Conservation (phyloP, 2,797 vertebrate genomes). For the Centroberyx gerrardi region DNA sequence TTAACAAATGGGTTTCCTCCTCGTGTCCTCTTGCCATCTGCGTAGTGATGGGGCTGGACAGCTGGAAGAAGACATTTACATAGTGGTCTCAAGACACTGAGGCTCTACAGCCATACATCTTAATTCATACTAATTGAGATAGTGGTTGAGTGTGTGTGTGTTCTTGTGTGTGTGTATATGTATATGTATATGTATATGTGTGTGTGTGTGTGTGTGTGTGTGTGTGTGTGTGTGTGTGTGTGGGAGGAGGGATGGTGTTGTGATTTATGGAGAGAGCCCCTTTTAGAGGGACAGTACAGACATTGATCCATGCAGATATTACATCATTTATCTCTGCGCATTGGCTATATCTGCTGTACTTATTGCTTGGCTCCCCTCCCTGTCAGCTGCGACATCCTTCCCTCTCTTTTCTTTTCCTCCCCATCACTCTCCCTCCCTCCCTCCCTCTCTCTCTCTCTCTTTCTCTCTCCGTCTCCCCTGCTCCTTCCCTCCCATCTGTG, state of each 20-base stretch:
- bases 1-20: conserved; percentile 75
- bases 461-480: too few species aligned
- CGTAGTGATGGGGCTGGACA: conserved; percentile 71
- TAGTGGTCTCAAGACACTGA: conserved; percentile 56
- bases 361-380: conserved; percentile 74
- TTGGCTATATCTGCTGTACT: conserved; percentile 70
- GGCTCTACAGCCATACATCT: conserved; percentile 70
- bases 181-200: conserved; percentile 10
- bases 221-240: conserved; percentile 17
- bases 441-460: conserved; percentile 22
- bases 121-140: conserved; percentile 73
- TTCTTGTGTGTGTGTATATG: conserved; percentile 21
- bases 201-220: conserved; percentile 11
- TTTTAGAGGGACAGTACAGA: conserved; percentile 73
- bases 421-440: conserved; percentile 48
- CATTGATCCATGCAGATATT: conserved; percentile 83
- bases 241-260: conserved; percentile 19
- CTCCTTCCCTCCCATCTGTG: conserved; percentile 47
- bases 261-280: conserved; percentile 72
- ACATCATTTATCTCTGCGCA: conserved; percentile 79
- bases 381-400: conserved; percentile 65
- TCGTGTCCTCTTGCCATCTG: conserved; percentile 71
- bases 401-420: conserved; percentile 39
- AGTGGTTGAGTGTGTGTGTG: conserved; percentile 45
- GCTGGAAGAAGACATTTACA: conserved; percentile 77